Conservation (phyloP, 2,113 vertebrate genomes). For the Gambusia affinis region DNA sequence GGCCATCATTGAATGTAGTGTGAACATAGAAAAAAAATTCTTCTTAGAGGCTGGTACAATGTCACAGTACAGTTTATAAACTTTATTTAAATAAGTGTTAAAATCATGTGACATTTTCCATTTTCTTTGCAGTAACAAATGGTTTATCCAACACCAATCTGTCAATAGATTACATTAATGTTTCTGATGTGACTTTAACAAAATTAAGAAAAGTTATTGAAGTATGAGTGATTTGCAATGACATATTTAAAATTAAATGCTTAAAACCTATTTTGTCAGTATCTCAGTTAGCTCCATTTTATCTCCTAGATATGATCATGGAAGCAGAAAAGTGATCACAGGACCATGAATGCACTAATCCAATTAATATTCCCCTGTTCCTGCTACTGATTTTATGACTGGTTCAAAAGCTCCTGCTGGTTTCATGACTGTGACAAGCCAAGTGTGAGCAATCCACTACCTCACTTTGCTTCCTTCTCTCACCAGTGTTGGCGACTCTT, state of each 20-base stretch:
- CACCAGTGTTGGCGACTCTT: conserved; percentile 60
- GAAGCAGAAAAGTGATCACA: conserved; percentile 76
- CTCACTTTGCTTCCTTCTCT: conserved; percentile 31
- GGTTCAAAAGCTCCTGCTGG: conserved; percentile 81
- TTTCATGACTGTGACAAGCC: conserved; percentile 78
- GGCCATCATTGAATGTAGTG: not conserved
- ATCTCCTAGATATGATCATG: conserved; percentile 69
- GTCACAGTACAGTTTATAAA: not conserved
- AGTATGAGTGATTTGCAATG: not conserved
- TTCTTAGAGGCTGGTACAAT: not conserved
- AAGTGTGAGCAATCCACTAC: conserved; percentile 71
- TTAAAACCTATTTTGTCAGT: conserved; percentile 30
- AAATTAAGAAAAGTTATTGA: not conserved
- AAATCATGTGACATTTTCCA: not conserved
- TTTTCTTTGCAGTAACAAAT: not conserved
- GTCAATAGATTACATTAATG: not conserved
- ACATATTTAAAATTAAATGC: conserved; percentile 1
- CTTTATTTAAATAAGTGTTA: not conserved
- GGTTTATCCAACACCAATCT: not conserved
- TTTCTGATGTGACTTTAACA: not conserved
- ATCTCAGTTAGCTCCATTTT: conserved; percentile 45
- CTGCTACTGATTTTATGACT: conserved; percentile 78
- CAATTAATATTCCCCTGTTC: conserved; percentile 78
- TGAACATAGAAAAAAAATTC: not conserved
- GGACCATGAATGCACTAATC: conserved; percentile 78